Percentiles rank a stretch among this genome's conserved stretches.
Evolutionary conservation across 2,113 vertebrate species (phyloP).

Genomic region (Phylloscopus trochilus): DNA sequence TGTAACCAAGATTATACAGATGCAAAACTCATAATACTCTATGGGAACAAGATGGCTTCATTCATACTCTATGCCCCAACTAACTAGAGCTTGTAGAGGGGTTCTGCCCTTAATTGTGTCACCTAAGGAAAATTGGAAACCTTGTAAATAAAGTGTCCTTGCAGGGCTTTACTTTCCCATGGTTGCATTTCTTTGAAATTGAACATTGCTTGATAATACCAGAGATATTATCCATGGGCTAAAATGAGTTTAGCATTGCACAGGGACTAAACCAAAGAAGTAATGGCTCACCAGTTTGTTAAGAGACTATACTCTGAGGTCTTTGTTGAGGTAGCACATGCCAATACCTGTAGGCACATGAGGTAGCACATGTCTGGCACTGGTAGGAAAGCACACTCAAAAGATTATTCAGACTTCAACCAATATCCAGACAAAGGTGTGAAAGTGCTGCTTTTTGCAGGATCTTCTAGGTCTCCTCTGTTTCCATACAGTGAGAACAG

Average conservation of each 20-base stretch:
- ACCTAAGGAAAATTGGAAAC: background rate
- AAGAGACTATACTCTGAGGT: background rate
- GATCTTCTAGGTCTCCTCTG: background rate
- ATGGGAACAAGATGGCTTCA: background rate
- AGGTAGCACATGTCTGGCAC: fast-evolving
- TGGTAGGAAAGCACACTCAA: background rate
- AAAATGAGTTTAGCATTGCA: background rate
- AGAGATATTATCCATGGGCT: background rate
- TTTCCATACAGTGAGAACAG: background rate
- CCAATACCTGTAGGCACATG: background rate
- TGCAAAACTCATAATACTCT: background rate
- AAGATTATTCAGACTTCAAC: background rate
- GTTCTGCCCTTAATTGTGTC: background rate
- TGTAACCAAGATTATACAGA: background rate
- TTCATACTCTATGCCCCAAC: background rate
- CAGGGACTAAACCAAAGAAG: background rate
- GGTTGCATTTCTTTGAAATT: background rate
- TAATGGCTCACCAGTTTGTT: background rate
- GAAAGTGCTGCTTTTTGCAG: background rate
- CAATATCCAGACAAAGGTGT: background rate
- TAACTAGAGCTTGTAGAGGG: background rate
- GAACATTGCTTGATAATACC: background rate
- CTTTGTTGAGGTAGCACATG: background rate
- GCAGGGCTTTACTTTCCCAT: background rate
- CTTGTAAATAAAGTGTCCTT: background rate